Conservation (phyloP, 1,140 invertebrate species). For the Scaptomyza pallida region DNA sequence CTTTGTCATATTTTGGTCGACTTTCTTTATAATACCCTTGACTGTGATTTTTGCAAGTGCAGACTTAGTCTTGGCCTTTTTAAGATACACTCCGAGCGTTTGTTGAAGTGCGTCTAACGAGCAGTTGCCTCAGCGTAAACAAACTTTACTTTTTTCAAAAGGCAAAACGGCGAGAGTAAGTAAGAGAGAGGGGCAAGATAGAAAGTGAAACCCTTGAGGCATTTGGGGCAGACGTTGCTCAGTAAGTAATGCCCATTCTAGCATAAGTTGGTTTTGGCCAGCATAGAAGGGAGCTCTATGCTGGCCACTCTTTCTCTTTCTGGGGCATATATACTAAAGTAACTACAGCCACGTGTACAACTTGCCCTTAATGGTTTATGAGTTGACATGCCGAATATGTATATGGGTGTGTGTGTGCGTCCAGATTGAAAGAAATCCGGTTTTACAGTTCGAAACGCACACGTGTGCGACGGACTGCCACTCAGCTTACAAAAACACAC, state of each 20-base stretch:
- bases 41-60: constrained; percentile 11
- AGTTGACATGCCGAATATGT: background rate
- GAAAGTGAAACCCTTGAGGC: constrained; percentile 16
- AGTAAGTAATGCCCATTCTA: constrained; percentile 6
- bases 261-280: constrained; percentile 8
- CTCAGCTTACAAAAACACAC: background rate
- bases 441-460: constrained; percentile 40
- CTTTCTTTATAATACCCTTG: constrained; percentile 7
- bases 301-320: no score
- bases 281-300: no score
- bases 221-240: background rate
- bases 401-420: background rate
- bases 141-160: constrained; percentile 3
- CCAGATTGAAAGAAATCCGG: constrained; percentile 31
- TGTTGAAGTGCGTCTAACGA: constrained; percentile 20
- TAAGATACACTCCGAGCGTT: background rate
- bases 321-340: constrained; percentile 13
- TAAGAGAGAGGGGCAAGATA: background rate
- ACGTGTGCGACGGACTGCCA: constrained; percentile 6
- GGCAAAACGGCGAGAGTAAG: background rate
- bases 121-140: constrained; percentile 11
- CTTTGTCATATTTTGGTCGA: background rate
- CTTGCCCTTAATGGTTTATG: constrained; percentile 1
- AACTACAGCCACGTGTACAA: constrained; percentile 16
- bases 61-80: constrained; percentile 1